phyloP scores from a whole-genome alignment of 2,113 vertebrate species.

The Nycticryphes semicollaris region DNA sequence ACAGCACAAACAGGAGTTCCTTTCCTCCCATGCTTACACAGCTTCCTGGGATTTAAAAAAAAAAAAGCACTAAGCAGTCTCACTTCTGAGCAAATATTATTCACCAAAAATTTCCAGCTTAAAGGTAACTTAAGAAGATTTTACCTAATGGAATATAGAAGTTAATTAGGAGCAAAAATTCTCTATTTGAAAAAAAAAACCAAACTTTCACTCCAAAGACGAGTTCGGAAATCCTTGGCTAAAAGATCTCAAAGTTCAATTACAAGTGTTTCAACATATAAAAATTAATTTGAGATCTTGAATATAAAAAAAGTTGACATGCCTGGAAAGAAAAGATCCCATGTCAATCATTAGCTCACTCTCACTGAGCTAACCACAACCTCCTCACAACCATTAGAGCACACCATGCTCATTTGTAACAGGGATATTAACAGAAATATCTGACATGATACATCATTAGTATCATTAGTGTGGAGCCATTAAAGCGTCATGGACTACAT shows the following conservation, averaged over 20 bases:
- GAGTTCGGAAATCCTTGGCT: not conserved
- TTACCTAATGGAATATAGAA: not conserved
- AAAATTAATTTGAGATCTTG: not conserved
- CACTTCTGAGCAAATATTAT: not conserved
- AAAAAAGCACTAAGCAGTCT: not conserved
- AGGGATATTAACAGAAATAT: not conserved
- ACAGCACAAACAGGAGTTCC: not conserved
- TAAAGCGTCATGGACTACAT: not conserved
- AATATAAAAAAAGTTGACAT: not conserved
- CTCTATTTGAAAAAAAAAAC: not conserved
- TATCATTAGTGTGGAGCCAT: not conserved
- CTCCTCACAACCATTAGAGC: not conserved
- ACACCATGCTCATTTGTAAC: not conserved
- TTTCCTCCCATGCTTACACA: not conserved
- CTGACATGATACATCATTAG: not conserved
- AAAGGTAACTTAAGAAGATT: not conserved
- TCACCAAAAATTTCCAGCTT: not conserved
- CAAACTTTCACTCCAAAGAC: not conserved
- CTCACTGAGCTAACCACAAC: too few species aligned
- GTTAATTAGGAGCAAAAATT: not conserved
- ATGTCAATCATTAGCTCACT: not conserved
- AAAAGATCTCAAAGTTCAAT: not conserved
- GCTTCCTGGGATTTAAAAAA: not conserved
- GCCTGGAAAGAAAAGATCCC: not conserved
- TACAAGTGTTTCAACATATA: not conserved